Base-by-base conservation (phyloP, 30 jellyfish, hydroid and myxozoan species). In the Haliclystus octoradiatus region DNA sequence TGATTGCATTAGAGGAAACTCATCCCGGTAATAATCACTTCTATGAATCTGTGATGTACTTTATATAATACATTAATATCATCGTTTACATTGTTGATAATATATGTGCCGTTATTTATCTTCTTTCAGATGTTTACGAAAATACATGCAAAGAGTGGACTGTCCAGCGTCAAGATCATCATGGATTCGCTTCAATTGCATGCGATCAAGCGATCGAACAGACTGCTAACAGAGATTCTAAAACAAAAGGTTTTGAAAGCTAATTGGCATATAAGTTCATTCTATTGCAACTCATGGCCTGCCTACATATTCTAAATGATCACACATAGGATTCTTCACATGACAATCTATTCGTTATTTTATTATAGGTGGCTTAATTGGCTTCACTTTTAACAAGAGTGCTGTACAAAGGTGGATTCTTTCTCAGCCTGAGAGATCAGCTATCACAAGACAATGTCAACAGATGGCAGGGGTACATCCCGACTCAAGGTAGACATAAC, bases 301-400 rank as follows among this genome's bases (percentile, higher is more conserved):
- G n/a, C n/a, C n/a, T n/a, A n/a, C n/a, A n/a, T n/a, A n/a, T n/a
- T n/a, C n/a, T n/a, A n/a, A n/a, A n/a, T n/a, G n/a, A n/a, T n/a
- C n/a, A n/a, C n/a, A n/a, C n/a, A n/a, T n/a, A n/a, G n/a, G n/a
- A n/a, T n/a, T n/a, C n/a, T n/a, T n/a, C n/a, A n/a, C n/a, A n/a
- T n/a, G n/a, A n/a, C n/a, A n/a, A n/a, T n/a, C n/a, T n/a, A n/a
- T n/a, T n/a, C n/a, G n/a, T n/a, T n/a, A n/a, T n/a, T n/a, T n/a
- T n/a, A n/a, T n/a, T n/a, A n/a, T 53, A 69, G 86, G 92, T 53
- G 92, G 92, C 19, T 26, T 78, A 61, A 72, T 78, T 28, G 92
- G 92, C 25, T 65, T 78, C 71, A 78, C 92, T 12, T 68, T 78
- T 72, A 30, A 78, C 51, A 69, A 72, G 34, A 77, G 67, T 31